Percentiles rank a stretch among this genome's conserved stretches.
These are phyloP conservation scores for Hemicrepidius hirtus DNA, from an alignment of 2,888 invertebrate genomes.

Conservation along the genomic window DNA sequence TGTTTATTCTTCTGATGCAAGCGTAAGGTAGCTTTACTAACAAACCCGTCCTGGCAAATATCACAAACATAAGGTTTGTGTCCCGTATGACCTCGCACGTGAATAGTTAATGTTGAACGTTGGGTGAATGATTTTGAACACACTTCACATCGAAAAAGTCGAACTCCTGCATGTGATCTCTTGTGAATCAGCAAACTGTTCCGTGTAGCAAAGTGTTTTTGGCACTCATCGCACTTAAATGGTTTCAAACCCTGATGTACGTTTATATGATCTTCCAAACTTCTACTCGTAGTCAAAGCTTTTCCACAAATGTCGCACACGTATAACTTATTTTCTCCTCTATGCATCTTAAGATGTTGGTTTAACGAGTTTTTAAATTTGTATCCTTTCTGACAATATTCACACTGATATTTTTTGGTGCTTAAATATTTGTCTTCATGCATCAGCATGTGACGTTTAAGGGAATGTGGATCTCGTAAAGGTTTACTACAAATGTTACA, in stretches of 20 bases:
- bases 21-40: slow-evolving; percentile 26
- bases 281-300: slow-evolving; percentile 61
- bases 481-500: slow-evolving; percentile 40
- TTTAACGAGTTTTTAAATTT: not conserved
- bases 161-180: slow-evolving; percentile 73
- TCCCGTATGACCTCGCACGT: slow-evolving; percentile 72
- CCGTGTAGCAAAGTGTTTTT: slow-evolving; percentile 66
- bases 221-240: slow-evolving; percentile 44
- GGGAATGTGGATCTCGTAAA: slow-evolving; percentile 16
- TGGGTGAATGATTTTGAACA: slow-evolving; percentile 76
- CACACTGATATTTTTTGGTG: not conserved
- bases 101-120: slow-evolving; percentile 72
- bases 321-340: not conserved
- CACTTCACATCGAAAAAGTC: slow-evolving; percentile 74
- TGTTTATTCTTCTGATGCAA: not conserved
- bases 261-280: slow-evolving; percentile 55
- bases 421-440: slow-evolving; percentile 29
- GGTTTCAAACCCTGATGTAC: slow-evolving; percentile 55
- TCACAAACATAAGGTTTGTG: slow-evolving; percentile 70
- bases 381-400: slow-evolving; percentile 1
- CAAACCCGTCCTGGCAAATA: slow-evolving; percentile 38
- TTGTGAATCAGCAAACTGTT: slow-evolving; percentile 72
- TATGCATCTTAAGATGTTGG: not conserved
- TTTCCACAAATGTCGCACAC: slow-evolving; percentile 69
- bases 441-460: slow-evolving; percentile 43